Base-by-base conservation (phyloP, 2,888 invertebrate species). In the Candidula unifasciata region DNA sequence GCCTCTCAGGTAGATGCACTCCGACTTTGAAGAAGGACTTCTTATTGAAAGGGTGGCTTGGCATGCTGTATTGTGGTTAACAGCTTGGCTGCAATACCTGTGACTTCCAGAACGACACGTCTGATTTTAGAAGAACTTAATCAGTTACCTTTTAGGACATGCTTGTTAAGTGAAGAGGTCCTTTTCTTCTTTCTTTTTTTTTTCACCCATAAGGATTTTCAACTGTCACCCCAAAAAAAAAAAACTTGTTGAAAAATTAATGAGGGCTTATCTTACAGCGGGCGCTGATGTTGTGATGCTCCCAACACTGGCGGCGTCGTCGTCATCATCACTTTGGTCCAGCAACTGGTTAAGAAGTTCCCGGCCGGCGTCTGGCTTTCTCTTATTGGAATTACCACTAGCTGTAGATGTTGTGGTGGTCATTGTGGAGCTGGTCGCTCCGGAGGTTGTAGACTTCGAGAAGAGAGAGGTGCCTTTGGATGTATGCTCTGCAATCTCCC, bases 281-380 rank as follows among this genome's bases (percentile, higher is more conserved):
- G 91, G 91, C 21, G 89, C 91, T n/a, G 91, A 91, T 30, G 89
- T 88, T 60, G 85, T 87, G 69, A 84, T 74, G n/a, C 37, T 71
- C 37, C 54, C 77, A 57, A 27, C 80, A 66, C 88, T 88, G 73
- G 87, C 86, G 30, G 87, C 89, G 21, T 88, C 87, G 24, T 21
- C 35, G 13, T 74, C 54, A 8, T 88, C 88, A n/a, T 89, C 89
- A 33, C 88, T 88, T 27, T 89, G 90, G 66, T 89, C 87, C 18
- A 95, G 95, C 92, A 95, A 94, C 92, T 95, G 96, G 93, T 95
- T 95, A 90, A 95, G 95, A 89, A 95, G 94, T 92, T 95, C 96
- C 93, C 95, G 35, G 24, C 84, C 78, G 57, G 76, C 33, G 57
- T 83, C 74, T 54, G 68, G 60, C 57, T 54, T 60, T 27, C 82